phyloP scores from a whole-genome alignment of 2,113 vertebrate species.

The Myanophis thanlyinensis region DNA sequence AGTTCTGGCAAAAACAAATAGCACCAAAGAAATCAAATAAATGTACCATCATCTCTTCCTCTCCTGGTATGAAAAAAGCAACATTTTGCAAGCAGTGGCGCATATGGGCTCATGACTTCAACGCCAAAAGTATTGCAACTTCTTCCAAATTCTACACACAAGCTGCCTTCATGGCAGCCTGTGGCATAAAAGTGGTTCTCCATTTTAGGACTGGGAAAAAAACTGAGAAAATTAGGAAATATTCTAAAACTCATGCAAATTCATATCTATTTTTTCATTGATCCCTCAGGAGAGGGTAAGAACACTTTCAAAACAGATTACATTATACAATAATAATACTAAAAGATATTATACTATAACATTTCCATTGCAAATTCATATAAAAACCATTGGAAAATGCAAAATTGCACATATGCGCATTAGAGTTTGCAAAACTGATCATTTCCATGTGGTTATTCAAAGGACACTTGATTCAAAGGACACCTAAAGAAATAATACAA shows the following conservation, averaged over 20 bases:
- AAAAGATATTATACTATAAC: background rate
- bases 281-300: background rate
- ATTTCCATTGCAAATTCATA: background rate
- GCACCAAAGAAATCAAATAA: slow-evolving; percentile 66
- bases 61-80: slow-evolving; percentile 69
- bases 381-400: background rate
- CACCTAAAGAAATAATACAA: background rate
- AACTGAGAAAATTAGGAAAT: background rate
- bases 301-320: background rate
- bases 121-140: slow-evolving; percentile 70
- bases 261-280: background rate
- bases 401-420: background rate
- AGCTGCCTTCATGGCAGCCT: slow-evolving; percentile 66
- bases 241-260: background rate
- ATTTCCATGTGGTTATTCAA: background rate
- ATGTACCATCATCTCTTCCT: slow-evolving; percentile 67
- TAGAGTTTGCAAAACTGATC: background rate
- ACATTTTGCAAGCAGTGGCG: slow-evolving; percentile 70
- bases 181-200: slow-evolving; percentile 52
- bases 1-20: slow-evolving; percentile 64
- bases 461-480: background rate
- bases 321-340: background rate
- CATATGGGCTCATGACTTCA: slow-evolving; percentile 65
- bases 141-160: slow-evolving; percentile 65
- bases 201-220: slow-evolving; percentile 47